These are phyloP conservation scores for Plodia interpunctella DNA, from an alignment of 1,140 invertebrate species.

Conservation along the genomic window DNA sequence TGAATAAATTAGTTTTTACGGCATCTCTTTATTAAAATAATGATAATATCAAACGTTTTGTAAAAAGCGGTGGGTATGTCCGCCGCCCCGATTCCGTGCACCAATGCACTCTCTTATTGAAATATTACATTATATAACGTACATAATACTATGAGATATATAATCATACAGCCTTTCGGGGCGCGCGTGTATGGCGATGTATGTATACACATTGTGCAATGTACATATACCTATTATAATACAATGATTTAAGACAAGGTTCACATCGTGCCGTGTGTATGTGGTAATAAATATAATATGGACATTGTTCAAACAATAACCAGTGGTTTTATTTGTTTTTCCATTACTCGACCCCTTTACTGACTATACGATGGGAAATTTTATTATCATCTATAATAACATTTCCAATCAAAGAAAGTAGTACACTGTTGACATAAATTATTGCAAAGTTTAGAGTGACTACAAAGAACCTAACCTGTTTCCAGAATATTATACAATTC, in stretches of 20 bases:
- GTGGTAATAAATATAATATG: constrained; percentile 91
- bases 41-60: constrained; percentile 75
- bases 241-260: constrained; percentile 87
- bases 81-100: constrained; percentile 73
- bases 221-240: constrained; percentile 81
- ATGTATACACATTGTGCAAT: constrained; percentile 84
- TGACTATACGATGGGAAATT: neutral
- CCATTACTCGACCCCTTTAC: constrained; percentile 15
- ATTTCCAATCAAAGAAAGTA: no score
- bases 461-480: no score
- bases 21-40: constrained; percentile 77
- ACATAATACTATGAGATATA: constrained; percentile 77
- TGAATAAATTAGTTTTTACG: constrained; percentile 77
- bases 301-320: constrained; percentile 87
- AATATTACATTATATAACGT: constrained; percentile 77
- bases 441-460: no score
- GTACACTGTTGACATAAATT: no score
- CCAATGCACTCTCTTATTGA: constrained; percentile 77
- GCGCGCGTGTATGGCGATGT: constrained; percentile 78
- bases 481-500: no score
- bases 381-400: constrained; percentile 2
- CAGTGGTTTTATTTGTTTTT: constrained; percentile 70
- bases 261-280: constrained; percentile 92
- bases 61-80: constrained; percentile 70
- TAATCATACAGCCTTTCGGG: constrained; percentile 75